Evolutionary conservation across 1,140 invertebrate species (phyloP).

Genomic region (Ceratina calcarata): DNA sequence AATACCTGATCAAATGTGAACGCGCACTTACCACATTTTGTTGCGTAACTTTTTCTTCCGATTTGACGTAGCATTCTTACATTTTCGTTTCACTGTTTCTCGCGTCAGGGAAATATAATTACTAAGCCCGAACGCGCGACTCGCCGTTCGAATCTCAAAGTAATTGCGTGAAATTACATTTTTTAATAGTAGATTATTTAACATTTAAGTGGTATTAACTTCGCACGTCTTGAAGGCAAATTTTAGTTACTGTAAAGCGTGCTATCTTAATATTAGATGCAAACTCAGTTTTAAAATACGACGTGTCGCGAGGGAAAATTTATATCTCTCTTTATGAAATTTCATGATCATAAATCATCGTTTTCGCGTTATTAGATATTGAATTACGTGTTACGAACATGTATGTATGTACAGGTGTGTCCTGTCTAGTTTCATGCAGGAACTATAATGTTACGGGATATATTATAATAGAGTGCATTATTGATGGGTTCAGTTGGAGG

Average conservation of each 20-base stretch:
- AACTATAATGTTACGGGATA: background rate
- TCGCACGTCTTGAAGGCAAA: background rate
- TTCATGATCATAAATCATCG: constrained; percentile 20
- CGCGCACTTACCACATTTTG: background rate
- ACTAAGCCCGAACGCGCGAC: background rate
- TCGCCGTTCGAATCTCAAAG: background rate
- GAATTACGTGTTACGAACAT: background rate
- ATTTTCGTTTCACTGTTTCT: background rate
- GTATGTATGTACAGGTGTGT: background rate
- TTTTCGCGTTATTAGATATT: constrained; percentile 9
- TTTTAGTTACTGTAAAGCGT: no score
- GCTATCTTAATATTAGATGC: background rate
- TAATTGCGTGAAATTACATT: background rate
- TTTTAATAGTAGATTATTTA: no score
- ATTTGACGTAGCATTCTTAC: background rate
- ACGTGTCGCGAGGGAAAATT: background rate
- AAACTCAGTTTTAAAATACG: background rate
- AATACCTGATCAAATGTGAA: background rate
- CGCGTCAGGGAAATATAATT: background rate
- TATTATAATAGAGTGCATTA: background rate
- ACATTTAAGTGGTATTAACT: background rate
- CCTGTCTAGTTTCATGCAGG: background rate
- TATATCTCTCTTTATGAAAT: background rate
- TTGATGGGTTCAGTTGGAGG: background rate
- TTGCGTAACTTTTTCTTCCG: background rate